A percentile compares a stretch with the other conserved stretches of the same genome.
Conservation (phyloP, 1,140 invertebrate genomes). For the Brachionus plicatilis region DNA sequence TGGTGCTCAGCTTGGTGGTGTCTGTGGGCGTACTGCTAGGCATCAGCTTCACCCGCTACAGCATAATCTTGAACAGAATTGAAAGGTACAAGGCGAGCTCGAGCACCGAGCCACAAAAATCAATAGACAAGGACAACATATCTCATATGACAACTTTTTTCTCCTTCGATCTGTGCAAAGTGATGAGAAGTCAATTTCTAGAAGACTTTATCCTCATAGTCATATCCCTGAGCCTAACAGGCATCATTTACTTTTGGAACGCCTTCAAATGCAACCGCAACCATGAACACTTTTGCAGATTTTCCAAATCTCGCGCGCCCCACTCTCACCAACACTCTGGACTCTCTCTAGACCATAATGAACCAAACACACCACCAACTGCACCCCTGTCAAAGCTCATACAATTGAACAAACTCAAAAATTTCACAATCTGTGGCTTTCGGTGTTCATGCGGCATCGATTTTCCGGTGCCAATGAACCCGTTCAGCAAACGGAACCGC, state of each 20-base stretch:
- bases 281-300: constrained; percentile 18
- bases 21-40: neutral
- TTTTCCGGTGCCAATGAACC: constrained; percentile 38
- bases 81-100: neutral
- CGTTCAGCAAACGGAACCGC: constrained; percentile 28
- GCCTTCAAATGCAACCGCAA: constrained; percentile 25
- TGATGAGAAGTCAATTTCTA: neutral
- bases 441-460: neutral
- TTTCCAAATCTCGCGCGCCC: neutral
- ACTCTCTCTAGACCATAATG: neutral
- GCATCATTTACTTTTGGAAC: constrained; percentile 33
- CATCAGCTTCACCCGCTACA: neutral
- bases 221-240: neutral
- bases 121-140: neutral
- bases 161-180: constrained; percentile 29
- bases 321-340: neutral
- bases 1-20: neutral
- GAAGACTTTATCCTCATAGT: constrained; percentile 13
- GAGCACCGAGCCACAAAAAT: neutral
- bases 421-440: constrained; percentile 11
- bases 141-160: constrained; percentile 1
- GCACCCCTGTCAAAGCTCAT: neutral
- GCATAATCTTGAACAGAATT: neutral
- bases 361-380: neutral
- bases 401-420: neutral